Base-by-base conservation (phyloP, 2,888 invertebrate species). In the Stenichneumon culpator region DNA sequence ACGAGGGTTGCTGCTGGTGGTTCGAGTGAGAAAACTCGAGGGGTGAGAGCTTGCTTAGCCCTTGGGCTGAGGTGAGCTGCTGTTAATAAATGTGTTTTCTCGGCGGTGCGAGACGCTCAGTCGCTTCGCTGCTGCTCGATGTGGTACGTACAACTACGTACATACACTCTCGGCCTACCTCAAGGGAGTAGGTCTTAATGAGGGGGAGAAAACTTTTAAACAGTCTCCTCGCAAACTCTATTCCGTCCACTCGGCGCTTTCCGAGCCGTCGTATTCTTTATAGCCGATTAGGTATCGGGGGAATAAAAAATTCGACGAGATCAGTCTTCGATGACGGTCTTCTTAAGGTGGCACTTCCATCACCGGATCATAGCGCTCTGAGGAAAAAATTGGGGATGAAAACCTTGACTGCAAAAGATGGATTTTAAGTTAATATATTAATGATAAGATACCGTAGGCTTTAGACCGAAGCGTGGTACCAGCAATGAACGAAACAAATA, bases 71-170 rank as follows among this genome's bases (percentile, higher is more conserved):
- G 82, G 82, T 82, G 88, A 90, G 87, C 87, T 89, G 88, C 89
- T 89, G 89, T 92, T 93, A 91, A 92, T 93, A 92, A 93, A 93
- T 93, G 92, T 92, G 90, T 84, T 84, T 92, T 91, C 89, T 91
- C 90, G 90, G 90, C 92, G 89, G 89, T 82, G 86, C 77, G 87
- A 74, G 86, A 81, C 77, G 63, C 80, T 73, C 68, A 44, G 70
- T 50, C 77, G 79, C 74, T 79, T 74, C 75, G 75, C 39, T 57
- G 50, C 70, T 67, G 79, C 83, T 36, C 7, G 75, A 72, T 79
- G 28, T 70, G 25, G 50, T 44, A 47, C 25, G 80, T 60, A 69
- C 74, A 68, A 68, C 19, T 47, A 67, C 57, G 78, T 68, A 68
- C 57, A 7, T 70, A 74, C 80, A 74, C 81, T 84, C 85, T 87